Evolutionary conservation across 2,113 vertebrate genomes (phyloP).

Genomic region (Podarcis muralis): DNA sequence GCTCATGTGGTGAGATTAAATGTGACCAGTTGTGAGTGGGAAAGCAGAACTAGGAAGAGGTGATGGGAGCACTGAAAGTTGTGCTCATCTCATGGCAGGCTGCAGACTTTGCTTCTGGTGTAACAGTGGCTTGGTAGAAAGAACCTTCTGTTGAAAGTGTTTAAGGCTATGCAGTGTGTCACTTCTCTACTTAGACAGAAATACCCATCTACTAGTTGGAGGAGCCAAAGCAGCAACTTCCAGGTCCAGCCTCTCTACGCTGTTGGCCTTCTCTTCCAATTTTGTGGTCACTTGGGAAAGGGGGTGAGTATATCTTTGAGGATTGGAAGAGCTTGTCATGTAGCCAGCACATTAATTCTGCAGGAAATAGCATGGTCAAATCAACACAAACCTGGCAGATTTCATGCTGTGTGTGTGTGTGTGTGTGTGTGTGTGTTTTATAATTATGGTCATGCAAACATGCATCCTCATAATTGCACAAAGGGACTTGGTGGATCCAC

Average conservation of each 20-base stretch:
- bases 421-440: neutral
- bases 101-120: neutral
- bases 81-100: neutral
- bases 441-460: neutral
- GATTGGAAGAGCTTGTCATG: neutral
- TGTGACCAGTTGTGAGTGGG: neutral
- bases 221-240: neutral
- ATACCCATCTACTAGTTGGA: too few relatives aligned
- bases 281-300: neutral
- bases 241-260: neutral
- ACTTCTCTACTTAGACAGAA: neutral
- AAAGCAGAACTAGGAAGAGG: neutral
- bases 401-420: neutral
- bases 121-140: too few relatives aligned
- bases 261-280: neutral
- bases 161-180: neutral
- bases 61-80: neutral
- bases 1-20: neutral
- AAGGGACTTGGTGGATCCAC: neutral
- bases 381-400: neutral
- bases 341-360: neutral
- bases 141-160: neutral
- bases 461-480: neutral
- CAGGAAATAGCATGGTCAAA: neutral
- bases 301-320: neutral